phyloP scores from a whole-genome alignment of 2,113 vertebrate species.

The Fulmarus glacialis region DNA sequence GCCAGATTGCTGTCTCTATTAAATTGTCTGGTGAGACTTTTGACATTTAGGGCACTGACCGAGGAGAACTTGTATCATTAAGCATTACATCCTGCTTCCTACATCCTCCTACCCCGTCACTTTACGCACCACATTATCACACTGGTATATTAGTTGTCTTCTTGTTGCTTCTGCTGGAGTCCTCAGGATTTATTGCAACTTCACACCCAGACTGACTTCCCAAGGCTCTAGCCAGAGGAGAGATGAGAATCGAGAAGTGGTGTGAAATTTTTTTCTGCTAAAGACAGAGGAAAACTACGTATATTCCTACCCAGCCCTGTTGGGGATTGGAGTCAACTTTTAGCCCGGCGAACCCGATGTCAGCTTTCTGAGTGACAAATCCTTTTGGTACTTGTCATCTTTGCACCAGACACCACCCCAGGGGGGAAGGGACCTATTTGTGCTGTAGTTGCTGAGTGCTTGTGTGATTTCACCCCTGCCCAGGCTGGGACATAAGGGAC shows the following conservation, averaged over 20 bases:
- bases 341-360: not conserved
- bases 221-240: not conserved
- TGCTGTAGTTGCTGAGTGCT: not conserved
- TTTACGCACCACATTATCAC: not conserved
- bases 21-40: not conserved
- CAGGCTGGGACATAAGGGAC: not conserved
- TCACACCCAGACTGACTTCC: not conserved
- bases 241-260: not conserved
- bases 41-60: not conserved
- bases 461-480: not conserved
- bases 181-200: not conserved
- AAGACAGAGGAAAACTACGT: not conserved
- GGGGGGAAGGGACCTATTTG: not conserved
- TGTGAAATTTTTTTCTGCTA: not conserved
- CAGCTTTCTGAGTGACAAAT: slow-evolving; percentile 38
- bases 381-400: slow-evolving; percentile 9
- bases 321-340: not conserved
- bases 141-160: not conserved
- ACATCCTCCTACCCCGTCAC: accelerated
- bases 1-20: not conserved
- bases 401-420: not conserved
- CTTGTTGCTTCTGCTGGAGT: not conserved
- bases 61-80: not conserved
- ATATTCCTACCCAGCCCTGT: not conserved
- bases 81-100: not conserved